Percentiles rank a stretch among this genome's conserved stretches.
These are phyloP conservation scores for Oriolus oriolus DNA, from an alignment of 2,113 vertebrate species.

Conservation along the genomic window DNA sequence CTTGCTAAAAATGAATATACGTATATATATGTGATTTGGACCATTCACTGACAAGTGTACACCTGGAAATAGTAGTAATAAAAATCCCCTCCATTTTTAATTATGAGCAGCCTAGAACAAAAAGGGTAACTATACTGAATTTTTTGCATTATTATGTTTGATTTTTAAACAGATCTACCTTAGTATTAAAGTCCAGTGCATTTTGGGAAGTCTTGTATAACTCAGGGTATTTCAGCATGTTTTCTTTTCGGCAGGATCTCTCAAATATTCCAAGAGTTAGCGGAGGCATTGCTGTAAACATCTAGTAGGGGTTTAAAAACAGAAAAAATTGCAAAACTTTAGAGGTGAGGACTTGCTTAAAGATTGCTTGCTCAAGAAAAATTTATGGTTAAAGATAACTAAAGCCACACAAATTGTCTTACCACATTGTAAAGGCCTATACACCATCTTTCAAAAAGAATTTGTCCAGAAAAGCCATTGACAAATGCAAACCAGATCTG, in stretches of 20 bases:
- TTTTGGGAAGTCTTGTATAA: conserved; percentile 98
- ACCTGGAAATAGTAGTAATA: not conserved
- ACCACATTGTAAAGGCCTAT: conserved; percentile 99
- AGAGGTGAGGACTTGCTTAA: not conserved
- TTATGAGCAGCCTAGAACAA: not conserved
- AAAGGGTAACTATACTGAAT: not conserved
- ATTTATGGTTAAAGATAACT: not conserved
- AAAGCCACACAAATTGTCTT: conserved; percentile 59
- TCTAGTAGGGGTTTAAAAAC: conserved; percentile 55
- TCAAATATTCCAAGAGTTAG: conserved; percentile 98
- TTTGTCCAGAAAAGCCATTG: conserved; percentile 98
- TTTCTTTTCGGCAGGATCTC: conserved; percentile 93
- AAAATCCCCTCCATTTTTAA: not conserved
- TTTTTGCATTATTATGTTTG: not conserved
- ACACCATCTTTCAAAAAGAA: conserved; percentile 98
- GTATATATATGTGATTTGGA: not conserved
- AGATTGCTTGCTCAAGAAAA: not conserved
- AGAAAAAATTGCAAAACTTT: not conserved
- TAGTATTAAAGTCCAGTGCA: conserved; percentile 96
- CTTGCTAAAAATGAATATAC: not conserved
- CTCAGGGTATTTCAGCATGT: conserved; percentile 98
- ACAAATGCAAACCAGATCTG: conserved; percentile 99
- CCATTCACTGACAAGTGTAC: not conserved
- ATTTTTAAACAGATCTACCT: conserved; percentile 74
- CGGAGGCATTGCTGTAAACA: conserved; percentile 96